A percentile compares a stretch with the other conserved stretches of the same genome.
Conservation (phyloP, 2,113 vertebrate species). For the Toxotes chatareus region DNA sequence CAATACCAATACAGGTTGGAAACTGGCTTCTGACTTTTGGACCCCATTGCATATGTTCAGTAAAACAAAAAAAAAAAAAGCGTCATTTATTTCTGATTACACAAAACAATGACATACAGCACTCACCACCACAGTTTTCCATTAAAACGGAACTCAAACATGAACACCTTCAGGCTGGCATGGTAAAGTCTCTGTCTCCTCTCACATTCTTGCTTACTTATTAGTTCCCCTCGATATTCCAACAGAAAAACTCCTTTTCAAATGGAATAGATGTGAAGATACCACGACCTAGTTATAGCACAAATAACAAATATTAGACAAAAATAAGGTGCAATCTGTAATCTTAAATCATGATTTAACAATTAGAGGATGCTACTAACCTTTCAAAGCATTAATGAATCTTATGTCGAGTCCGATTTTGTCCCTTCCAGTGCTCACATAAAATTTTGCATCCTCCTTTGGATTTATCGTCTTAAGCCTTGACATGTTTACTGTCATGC, state of each 20-base stretch:
- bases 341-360: not conserved
- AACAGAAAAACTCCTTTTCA: conserved; percentile 6
- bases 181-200: not conserved
- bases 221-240: conserved; percentile 18
- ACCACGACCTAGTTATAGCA: not conserved
- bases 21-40: not conserved
- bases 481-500: not conserved
- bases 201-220: conserved; percentile 16
- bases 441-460: not conserved
- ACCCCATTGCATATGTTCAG: not conserved
- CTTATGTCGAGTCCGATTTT: not conserved
- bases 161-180: not conserved
- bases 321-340: not conserved
- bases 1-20: no score
- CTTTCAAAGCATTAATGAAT: not conserved
- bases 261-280: not conserved
- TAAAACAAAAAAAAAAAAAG: not conserved
- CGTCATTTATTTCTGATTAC: not conserved
- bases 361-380: not conserved
- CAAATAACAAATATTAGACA: not conserved
- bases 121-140: conserved; percentile 23
- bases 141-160: conserved; percentile 21
- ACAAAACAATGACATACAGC: not conserved
- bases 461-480: not conserved
- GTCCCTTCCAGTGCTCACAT: not conserved